Evolutionary conservation across 2,797 vertebrate species (phyloP), one percentile per base, ranked within the genome.

Genomic region (Esox lucius): DNA sequence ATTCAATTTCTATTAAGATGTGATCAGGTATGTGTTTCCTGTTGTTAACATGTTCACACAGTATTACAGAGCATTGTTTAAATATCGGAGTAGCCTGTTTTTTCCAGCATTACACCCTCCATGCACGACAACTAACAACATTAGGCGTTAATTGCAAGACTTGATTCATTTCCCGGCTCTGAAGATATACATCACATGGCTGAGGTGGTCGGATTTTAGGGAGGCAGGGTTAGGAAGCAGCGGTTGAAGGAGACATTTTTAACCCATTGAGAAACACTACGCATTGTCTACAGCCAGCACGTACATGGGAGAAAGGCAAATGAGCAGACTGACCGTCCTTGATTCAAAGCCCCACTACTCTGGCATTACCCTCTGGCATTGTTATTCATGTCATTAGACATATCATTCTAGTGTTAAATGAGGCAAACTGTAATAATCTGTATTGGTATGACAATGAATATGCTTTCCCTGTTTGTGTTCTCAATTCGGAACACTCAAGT

Each of bases 181-280:
- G 82, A 80, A 86, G 81, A 81, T 77, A 80, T 78, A 71, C 75
- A 39, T 71, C 73, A 78, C 67, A 83, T 79, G 75, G 85, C 84
- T 84, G 83, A 81, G 83, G 81, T 86, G 76, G 75, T 79, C 75
- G 84, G 71, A 66, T 80, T 83, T 88, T 83, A 16, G 46, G 71
- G 33, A 70, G 76, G 64, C 68, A 26, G 31, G 70, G 31, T 70
- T 76, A 67, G 70, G 73, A 83, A 91, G 83, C 89, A 92, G 87
- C 87, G 91, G 90, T 90, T 91, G 81, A 81, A 83, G 81, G 76
- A 89, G 84, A 82, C 87, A 87, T 88, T 90, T 91, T 84, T 77
- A 83, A 86, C 89, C 90, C 84, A 90, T 91, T 91, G 86, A 85
- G 87, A 92, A 90, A 88, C 88, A 89, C 87, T 79, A 82, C 72